Conservation (phyloP, 2,113 vertebrate genomes). For the Daphoenositta chrysoptera region DNA sequence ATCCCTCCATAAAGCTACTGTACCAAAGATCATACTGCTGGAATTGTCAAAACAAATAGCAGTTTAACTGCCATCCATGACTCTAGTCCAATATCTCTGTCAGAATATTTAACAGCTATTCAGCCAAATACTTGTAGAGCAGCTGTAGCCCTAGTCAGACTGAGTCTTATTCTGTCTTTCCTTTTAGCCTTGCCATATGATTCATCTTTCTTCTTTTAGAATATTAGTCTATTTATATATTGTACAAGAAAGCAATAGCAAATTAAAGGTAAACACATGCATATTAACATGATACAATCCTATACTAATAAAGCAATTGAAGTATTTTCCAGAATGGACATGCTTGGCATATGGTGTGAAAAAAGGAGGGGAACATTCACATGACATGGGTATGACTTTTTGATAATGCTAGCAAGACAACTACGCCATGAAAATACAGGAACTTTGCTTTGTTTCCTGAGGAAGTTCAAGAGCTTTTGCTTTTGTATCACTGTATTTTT, state of each 20-base stretch:
- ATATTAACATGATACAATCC: not conserved
- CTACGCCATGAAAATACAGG: not conserved
- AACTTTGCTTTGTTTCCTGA: not conserved
- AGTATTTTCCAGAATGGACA: not conserved
- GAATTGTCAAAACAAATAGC: constrained; percentile 68
- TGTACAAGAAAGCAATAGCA: constrained; percentile 78
- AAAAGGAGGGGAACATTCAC: not conserved
- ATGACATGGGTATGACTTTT: not conserved
- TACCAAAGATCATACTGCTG: constrained; percentile 7
- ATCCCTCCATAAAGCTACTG: not conserved
- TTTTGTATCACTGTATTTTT: not conserved
- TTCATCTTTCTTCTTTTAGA: constrained; percentile 92
- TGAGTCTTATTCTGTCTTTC: constrained; percentile 81
- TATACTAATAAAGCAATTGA: not conserved
- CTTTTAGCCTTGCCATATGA: constrained; percentile 81
- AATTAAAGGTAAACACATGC: constrained; percentile 69
- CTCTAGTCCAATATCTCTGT: constrained; percentile 44
- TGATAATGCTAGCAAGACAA: not conserved
- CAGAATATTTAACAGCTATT: constrained; percentile 82
- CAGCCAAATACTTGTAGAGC: constrained; percentile 80
- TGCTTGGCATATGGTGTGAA: not conserved
- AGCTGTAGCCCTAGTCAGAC: constrained; percentile 82
- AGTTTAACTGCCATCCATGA: constrained; percentile 21
- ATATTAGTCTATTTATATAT: constrained; percentile 87
- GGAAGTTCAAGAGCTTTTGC: not conserved